phyloP scores from a whole-genome alignment of 2,888 invertebrate genomes.

The Epinotia nisella region DNA sequence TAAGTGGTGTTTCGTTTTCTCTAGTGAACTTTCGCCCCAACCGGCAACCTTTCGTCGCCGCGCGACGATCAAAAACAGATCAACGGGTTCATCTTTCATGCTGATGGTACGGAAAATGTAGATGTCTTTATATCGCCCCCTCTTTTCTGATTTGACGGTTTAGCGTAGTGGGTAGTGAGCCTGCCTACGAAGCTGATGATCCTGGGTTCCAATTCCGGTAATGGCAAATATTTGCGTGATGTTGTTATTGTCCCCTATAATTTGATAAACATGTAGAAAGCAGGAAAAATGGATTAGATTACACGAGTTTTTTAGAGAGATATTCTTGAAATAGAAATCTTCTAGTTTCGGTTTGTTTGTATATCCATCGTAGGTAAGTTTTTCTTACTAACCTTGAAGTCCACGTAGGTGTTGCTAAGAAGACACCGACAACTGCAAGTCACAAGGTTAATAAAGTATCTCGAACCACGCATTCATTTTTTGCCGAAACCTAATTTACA shows the following conservation, averaged over 20 bases:
- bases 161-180: no score
- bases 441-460: conserved; percentile 20
- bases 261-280: no score
- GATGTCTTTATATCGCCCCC: not conserved
- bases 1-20: conserved; percentile 61
- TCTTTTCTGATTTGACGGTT: not conserved
- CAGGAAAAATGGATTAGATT: no score
- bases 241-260: no score
- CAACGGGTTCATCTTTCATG: not conserved
- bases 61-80: conserved; percentile 28
- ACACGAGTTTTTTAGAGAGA: no score
- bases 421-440: conserved; percentile 29
- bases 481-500: conserved; percentile 42
- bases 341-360: no score
- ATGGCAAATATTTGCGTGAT: no score
- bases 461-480: conserved; percentile 25
- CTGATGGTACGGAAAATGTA: not conserved
- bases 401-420: conserved; percentile 5
- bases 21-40: conserved; percentile 71
- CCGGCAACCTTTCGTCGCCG: conserved; percentile 57
- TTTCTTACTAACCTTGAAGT: not conserved
- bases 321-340: no score
- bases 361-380: no score
- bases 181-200: no score
- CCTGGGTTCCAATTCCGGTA: no score